These are phyloP conservation scores for Nasonia oneida DNA, from an alignment of 2,888 invertebrate species.

Conservation along the genomic window DNA sequence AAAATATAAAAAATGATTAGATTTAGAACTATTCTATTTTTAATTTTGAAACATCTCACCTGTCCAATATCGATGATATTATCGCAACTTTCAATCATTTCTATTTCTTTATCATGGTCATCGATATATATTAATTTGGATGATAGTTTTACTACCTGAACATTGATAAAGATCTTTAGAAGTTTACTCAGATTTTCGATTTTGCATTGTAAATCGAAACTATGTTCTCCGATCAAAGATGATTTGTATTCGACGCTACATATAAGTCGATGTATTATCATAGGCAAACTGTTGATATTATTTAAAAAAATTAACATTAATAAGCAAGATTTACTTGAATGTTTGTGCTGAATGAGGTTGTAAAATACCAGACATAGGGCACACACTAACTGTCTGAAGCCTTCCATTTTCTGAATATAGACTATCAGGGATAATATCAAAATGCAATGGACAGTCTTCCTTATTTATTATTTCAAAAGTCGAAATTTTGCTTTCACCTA, in stretches of 20 bases:
- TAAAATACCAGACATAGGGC: constrained; percentile 81
- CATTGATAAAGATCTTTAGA: constrained; percentile 80
- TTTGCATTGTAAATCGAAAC: constrained; percentile 82
- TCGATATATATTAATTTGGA: constrained; percentile 80
- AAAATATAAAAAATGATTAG: not conserved
- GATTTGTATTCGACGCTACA: constrained; percentile 82
- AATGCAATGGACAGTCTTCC: constrained; percentile 81
- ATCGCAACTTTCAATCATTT: constrained; percentile 69
- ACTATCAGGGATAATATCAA: constrained; percentile 81
- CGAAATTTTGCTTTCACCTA: constrained; percentile 78
- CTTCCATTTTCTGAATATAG: constrained; percentile 81
- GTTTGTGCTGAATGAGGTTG: constrained; percentile 79
- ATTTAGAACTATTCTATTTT: not conserved
- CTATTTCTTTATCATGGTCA: constrained; percentile 66
- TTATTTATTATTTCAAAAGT: constrained; percentile 81
- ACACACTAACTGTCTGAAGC: constrained; percentile 80
- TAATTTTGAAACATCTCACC: constrained; percentile 68
- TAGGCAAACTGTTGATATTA: not conserved
- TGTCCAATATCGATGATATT: constrained; percentile 78
- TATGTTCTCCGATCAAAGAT: constrained; percentile 80
- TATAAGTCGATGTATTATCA: not conserved
- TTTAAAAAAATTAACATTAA: not conserved
- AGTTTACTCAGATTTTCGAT: constrained; percentile 81
- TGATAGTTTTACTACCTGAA: constrained; percentile 81
- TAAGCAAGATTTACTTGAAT: constrained; percentile 79